These are phyloP conservation scores for Osmerus mordax DNA, from an alignment of 2,113 vertebrate species.

Conservation along the genomic window DNA sequence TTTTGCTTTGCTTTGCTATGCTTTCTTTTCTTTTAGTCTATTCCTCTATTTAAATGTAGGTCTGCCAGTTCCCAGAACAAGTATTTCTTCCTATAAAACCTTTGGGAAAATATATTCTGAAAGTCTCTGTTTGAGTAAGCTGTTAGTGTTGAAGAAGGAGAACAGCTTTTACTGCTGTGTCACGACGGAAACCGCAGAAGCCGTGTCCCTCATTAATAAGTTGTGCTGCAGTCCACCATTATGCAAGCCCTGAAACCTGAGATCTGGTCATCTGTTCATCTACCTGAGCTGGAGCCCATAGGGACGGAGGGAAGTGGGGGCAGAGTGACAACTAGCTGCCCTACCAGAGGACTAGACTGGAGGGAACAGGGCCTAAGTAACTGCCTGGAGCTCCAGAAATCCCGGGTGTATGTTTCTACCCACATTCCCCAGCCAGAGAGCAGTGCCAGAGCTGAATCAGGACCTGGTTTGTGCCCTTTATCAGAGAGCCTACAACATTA, in stretches of 20 bases:
- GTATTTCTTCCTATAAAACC: slow-evolving; percentile 21
- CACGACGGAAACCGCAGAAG: slow-evolving; percentile 23
- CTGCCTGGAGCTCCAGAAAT: slow-evolving; percentile 19
- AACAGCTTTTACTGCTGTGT: slow-evolving; percentile 18
- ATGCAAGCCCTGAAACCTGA: slow-evolving; percentile 63
- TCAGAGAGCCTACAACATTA: neutral
- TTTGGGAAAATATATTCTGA: slow-evolving; percentile 14
- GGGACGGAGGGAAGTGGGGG: slow-evolving; percentile 23
- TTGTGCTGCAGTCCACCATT: slow-evolving; percentile 47
- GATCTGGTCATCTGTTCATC: slow-evolving; percentile 61
- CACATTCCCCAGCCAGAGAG: slow-evolving; percentile 16
- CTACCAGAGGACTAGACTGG: slow-evolving; percentile 22
- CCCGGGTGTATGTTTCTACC: slow-evolving; percentile 29
- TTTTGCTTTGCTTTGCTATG: slow-evolving; percentile 13
- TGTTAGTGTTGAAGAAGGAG: slow-evolving; percentile 15
- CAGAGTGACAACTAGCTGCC: slow-evolving; percentile 19
- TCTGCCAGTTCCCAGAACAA: slow-evolving; percentile 24
- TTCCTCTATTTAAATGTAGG: slow-evolving; percentile 38
- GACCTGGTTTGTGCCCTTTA: neutral
- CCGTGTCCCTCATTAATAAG: slow-evolving; percentile 63
- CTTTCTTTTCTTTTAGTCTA: slow-evolving; percentile 15
- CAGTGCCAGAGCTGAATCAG: slow-evolving; percentile 10
- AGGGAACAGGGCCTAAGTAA: slow-evolving; percentile 16
- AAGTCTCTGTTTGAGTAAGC: slow-evolving; percentile 24
- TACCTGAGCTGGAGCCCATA: slow-evolving; percentile 54